These are phyloP conservation scores for Homarus gammarus DNA, from an alignment of 2,888 invertebrate genomes.

Conservation along the genomic window DNA sequence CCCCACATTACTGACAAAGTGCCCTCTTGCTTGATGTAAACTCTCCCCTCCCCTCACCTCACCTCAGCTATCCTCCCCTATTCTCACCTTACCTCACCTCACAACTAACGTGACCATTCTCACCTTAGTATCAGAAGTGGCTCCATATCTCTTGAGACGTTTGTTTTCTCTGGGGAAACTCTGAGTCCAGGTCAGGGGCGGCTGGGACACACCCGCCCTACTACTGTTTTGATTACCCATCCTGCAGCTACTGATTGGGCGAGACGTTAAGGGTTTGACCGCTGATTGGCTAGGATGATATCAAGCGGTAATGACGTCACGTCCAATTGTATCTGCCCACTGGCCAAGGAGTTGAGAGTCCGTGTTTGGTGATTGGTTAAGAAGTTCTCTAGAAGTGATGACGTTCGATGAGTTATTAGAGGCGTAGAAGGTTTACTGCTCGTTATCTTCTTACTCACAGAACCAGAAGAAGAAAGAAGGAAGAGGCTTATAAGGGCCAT, in stretches of 20 bases:
- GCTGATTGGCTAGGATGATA: neutral
- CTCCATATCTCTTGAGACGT: constrained; percentile 70
- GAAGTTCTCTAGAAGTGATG: neutral
- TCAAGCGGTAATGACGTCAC: neutral
- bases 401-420: too few relatives aligned
- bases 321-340: neutral
- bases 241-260: constrained; percentile 6
- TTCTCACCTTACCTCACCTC: too few relatives aligned
- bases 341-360: neutral
- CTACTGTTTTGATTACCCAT: constrained; percentile 72
- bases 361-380: neutral
- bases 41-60: too few relatives aligned
- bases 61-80: too few relatives aligned
- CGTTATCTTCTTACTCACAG: constrained; percentile 28
- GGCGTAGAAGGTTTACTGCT: neutral
- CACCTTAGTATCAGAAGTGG: constrained; percentile 64
- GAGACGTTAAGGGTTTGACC: neutral
- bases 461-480: constrained; percentile 22
- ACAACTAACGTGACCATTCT: too few relatives aligned
- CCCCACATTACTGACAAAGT: too few relatives aligned
- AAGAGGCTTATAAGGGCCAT: constrained; percentile 22
- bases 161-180: constrained; percentile 72
- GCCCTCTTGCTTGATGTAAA: too few relatives aligned
- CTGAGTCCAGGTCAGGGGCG: constrained; percentile 72
- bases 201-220: constrained; percentile 42